Evolutionary conservation across 2,113 vertebrate genomes (phyloP).

Genomic region (Hyaena hyaena): DNA sequence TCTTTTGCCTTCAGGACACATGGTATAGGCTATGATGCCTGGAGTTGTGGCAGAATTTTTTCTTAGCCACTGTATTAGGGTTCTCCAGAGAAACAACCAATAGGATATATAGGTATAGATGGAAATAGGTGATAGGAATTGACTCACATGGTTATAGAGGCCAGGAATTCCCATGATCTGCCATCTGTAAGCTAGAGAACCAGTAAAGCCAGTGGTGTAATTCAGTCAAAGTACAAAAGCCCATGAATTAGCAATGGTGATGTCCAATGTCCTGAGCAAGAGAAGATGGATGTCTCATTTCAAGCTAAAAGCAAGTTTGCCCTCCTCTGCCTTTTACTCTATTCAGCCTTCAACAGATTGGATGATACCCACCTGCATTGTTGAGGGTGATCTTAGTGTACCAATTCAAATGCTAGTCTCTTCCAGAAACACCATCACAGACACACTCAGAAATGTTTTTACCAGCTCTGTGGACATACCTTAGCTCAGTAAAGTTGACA

Average conservation of each 20-base stretch:
- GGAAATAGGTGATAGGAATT: not conserved
- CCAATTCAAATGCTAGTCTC: not conserved
- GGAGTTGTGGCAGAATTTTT: not conserved
- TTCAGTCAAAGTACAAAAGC: not conserved
- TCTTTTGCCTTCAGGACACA: not conserved
- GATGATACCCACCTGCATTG: not conserved
- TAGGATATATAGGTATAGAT: not conserved
- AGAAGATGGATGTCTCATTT: not conserved
- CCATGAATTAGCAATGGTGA: not conserved
- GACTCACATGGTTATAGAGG: not conserved
- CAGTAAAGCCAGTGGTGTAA: not conserved
- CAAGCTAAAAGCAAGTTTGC: not conserved
- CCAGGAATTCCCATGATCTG: not conserved
- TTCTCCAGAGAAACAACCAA: not conserved
- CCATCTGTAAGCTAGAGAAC: not conserved
- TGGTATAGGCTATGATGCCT: not conserved
- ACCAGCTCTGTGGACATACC: not conserved
- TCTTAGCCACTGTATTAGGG: not conserved
- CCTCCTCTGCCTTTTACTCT: not conserved
- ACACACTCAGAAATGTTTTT: not conserved
- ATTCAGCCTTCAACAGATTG: not conserved
- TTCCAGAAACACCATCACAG: not conserved
- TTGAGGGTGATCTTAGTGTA: not conserved
- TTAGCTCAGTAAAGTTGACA: not conserved
- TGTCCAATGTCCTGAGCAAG: not conserved